phyloP scores from a whole-genome alignment of 2,113 vertebrate species.

The Merops nubicus region DNA sequence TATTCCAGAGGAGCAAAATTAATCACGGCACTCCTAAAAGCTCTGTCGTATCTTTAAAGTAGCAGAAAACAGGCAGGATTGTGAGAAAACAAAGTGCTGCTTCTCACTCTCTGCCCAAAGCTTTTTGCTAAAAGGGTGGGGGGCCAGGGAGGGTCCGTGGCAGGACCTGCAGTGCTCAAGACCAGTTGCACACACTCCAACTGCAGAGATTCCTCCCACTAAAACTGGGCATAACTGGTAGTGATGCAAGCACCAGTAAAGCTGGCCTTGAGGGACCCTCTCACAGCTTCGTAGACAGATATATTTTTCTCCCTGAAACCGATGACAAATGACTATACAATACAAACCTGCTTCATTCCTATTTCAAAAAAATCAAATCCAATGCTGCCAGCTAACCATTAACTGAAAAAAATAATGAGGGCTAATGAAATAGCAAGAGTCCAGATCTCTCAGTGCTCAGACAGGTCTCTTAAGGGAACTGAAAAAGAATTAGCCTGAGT shows the following conservation, averaged over 20 bases:
- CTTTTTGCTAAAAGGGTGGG: too few relatives aligned
- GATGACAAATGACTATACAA: slow-evolving; percentile 53
- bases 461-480: slow-evolving; percentile 62
- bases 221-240: slow-evolving; percentile 33
- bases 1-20: not conserved
- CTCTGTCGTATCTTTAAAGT: slow-evolving; percentile 10
- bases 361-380: not conserved
- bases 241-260: slow-evolving; percentile 54
- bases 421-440: slow-evolving; percentile 67
- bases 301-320: not conserved
- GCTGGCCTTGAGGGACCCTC: not conserved
- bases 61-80: not conserved
- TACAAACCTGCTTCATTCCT: slow-evolving; percentile 22
- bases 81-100: not conserved
- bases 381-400: slow-evolving; percentile 65
- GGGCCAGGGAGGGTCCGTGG: not conserved
- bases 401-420: slow-evolving; percentile 64
- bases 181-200: slow-evolving; percentile 17
- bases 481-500: slow-evolving; percentile 64
- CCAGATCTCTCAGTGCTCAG: slow-evolving; percentile 61
- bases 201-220: slow-evolving; percentile 6
- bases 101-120: not conserved
- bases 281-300: slow-evolving; percentile 18
- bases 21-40: slow-evolving; percentile 8
- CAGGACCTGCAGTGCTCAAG: not conserved